Base-by-base conservation (phyloP, 1,140 invertebrate species). In the Cotesia chilonis region DNA sequence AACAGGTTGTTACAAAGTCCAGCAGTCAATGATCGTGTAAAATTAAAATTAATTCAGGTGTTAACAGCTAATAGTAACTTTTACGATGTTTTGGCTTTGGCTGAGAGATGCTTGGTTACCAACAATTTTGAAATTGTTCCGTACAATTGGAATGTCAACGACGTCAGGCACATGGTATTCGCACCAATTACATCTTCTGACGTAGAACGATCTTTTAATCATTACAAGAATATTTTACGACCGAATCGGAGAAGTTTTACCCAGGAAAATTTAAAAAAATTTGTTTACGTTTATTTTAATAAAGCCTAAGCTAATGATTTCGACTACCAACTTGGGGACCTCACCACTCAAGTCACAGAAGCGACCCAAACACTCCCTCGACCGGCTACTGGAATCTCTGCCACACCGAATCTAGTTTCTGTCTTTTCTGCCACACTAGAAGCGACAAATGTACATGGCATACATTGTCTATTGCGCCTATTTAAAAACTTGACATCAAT, bases 171-270 rank as follows among this genome's bases (percentile, higher is more conserved):
- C 12, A 55, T 55, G 54, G 10, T 3, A 3, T 55, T 55, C 12
- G 54, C 17, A 3, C 54, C 54, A 55, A 5, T 55, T 12, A 55
- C 54, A 17, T 55, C 10, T 9, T 55, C 6, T 17, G 54, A 55
- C 10, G 54, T 55, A 4, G 54, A 55, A 55, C 10, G 54, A 5
- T 55, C 54, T 5, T 55, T 55, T 12, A 55, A 3, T 55, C 17
- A 55, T 55, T 55, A 55, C 4, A 55, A 55, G 17, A 55, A 55
- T 55, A 55, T 55, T 55, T 55, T 55, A 4, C 54, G 38, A 5
- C 17, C 54, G 10, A 55, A 55, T 55, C 54, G 54, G 10, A 55
- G 54, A 17, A 55, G 54, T 55, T 55, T 55, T 12, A 55, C 54
- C 4, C 10, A 12, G 4, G 10, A 55, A 55, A 7, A 55, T 17